Conservation (phyloP, 2,797 vertebrate genomes). For the Muscicapa striata region DNA sequence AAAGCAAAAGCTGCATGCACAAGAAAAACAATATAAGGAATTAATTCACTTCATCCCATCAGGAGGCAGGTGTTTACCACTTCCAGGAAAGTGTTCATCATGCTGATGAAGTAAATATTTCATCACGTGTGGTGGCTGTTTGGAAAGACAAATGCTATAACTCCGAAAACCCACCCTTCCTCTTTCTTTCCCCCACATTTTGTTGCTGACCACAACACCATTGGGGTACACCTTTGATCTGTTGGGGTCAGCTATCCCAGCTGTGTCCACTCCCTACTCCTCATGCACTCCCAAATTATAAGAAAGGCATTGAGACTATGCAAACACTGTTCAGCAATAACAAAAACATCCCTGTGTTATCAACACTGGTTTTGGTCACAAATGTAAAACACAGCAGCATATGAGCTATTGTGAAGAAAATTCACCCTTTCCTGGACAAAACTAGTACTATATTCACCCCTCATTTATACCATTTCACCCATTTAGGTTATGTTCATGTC, state of each 20-base stretch:
- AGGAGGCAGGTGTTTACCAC: not conserved
- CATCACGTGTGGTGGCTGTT: not conserved
- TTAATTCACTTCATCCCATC: not conserved
- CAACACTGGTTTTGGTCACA: not conserved
- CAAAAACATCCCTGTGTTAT: not conserved
- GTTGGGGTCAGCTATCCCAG: not conserved
- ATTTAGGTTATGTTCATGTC: not conserved
- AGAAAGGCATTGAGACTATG: not conserved
- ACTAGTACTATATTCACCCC: not conserved
- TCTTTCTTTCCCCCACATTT: not conserved
- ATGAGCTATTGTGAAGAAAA: not conserved
- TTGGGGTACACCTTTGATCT: not conserved
- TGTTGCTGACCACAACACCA: not conserved
- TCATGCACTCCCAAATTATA: not conserved
- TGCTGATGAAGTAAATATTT: not conserved
- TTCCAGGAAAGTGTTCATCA: not conserved
- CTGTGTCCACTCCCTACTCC: not conserved
- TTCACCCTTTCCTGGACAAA: not conserved
- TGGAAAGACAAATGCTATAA: not conserved
- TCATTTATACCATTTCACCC: not conserved
- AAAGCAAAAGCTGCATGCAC: not conserved
- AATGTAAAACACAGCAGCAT: not conserved
- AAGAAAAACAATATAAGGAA: not conserved
- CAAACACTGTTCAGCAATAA: not conserved
- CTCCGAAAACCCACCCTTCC: accelerated